Conservation (phyloP, 2,113 vertebrate genomes). For the Podocnemis expansa region DNA sequence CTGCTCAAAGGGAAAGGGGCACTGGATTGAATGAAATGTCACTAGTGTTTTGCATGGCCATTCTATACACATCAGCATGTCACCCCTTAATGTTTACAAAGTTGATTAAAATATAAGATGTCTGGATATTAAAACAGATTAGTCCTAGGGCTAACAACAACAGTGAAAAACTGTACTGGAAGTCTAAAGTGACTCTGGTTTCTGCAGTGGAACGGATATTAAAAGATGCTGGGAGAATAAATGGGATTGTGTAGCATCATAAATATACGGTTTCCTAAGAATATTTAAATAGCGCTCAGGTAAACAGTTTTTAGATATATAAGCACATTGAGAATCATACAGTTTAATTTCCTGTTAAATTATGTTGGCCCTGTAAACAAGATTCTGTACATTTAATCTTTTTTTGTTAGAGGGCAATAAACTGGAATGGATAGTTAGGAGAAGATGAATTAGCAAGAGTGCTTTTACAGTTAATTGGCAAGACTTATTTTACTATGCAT, state of each 20-base stretch:
- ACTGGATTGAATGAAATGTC: not conserved
- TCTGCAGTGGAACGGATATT: not conserved
- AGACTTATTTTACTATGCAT: not conserved
- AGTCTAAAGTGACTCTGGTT: not conserved
- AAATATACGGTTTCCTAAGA: accelerated
- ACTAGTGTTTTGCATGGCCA: accelerated
- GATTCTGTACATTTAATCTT: not conserved
- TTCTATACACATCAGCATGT: not conserved
- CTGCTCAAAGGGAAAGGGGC: not conserved
- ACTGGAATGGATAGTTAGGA: not conserved
- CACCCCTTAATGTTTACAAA: not conserved
- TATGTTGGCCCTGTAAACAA: not conserved
- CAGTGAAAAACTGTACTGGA: not conserved
- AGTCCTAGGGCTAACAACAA: accelerated
- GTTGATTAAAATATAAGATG: not conserved
- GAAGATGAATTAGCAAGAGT: conserved; percentile 36
- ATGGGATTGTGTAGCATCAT: not conserved
- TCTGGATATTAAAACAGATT: accelerated
- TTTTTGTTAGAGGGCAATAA: conserved; percentile 1
- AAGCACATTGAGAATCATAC: not conserved
- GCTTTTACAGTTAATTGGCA: conserved; percentile 35
- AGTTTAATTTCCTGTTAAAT: not conserved
- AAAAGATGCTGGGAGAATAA: not conserved
- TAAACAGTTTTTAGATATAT: not conserved
- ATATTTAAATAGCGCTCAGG: not conserved